Evolutionary conservation across 2,888 invertebrate genomes (phyloP), one percentile per base, ranked within the genome.

Genomic region (Ochropleura leucogaster): DNA sequence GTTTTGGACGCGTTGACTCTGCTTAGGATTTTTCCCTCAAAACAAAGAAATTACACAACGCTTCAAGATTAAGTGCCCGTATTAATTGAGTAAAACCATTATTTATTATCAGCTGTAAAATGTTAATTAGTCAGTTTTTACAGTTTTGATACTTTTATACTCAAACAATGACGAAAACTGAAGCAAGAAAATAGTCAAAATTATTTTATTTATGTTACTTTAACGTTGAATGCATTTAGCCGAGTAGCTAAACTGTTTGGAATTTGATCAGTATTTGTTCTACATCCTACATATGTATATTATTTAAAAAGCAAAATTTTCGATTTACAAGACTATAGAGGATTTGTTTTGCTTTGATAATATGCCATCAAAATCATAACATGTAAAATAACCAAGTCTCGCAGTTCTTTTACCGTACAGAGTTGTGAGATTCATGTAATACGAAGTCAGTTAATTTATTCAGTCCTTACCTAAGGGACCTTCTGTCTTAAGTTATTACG

Each of bases 81-180:
- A 62, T 53, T 47, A 62, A 76, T 62, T 78, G 42, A 20, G 60
- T 49, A 9, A 79, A 71, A 44, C 49, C 44, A 18, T 70, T 76
- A 44, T 70, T 70, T 76, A 44, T 70, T 44, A 62, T 70, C 14
- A 49, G 46, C 71, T 55, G 49, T 63, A 55, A 44, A 78, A 76
- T 49, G 62, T 18, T 78, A 62, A 70, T 76, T 63, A 62, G 53
- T 70, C 30, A 49, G 47, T 49, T 49, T 49, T 69, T 62, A 44
- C 47, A 40, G 30, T 63, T 53, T 10, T 44, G 51, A 16, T 46
- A 51, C 40, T 51, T 60, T 53, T 9, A 12, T 60, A 30, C 8
- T 70, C 53, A 3, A 42, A 53, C 60, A 69, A 62, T 78, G n/a
- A 46, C 7, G 47, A 44, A 30, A 62, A 63, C 30, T 60, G 53